Evolutionary conservation across 2,113 vertebrate genomes (phyloP).

Genomic region (Heterocephalus glaber): DNA sequence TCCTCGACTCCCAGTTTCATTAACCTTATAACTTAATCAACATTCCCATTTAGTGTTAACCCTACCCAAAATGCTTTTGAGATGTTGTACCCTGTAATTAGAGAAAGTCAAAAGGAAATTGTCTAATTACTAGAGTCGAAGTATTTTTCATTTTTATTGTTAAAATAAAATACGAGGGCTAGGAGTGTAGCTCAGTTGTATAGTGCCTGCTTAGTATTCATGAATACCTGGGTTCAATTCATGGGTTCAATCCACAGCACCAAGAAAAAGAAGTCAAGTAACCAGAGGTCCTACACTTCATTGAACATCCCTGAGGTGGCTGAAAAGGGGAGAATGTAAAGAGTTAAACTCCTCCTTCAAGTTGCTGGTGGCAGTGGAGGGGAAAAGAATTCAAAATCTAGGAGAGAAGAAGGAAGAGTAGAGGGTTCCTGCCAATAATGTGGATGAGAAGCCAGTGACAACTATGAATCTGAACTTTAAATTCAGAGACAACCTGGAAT

Average conservation of each 20-base stretch:
- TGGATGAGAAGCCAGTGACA: background rate
- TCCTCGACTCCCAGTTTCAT: slow-evolving; percentile 1
- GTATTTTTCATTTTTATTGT: slow-evolving; percentile 22
- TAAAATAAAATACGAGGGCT: background rate
- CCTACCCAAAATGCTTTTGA: slow-evolving; percentile 25
- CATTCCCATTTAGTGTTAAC: background rate
- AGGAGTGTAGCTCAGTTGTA: too few species aligned
- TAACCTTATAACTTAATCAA: slow-evolving; percentile 26
- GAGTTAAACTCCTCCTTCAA: background rate
- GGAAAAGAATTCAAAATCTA: background rate
- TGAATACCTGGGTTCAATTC: background rate
- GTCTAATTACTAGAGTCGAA: background rate
- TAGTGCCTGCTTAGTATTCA: background rate
- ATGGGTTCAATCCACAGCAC: background rate
- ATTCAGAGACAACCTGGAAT: background rate
- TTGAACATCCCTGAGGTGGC: background rate
- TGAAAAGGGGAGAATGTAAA: background rate
- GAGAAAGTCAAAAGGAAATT: background rate
- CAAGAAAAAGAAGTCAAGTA: background rate
- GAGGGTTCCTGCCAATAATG: background rate
- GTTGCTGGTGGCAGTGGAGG: background rate
- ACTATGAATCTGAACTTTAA: background rate
- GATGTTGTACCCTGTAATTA: background rate
- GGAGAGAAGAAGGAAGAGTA: background rate
- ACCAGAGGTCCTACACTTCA: background rate